Evolutionary conservation across 2,113 vertebrate species (phyloP).

Genomic region (Elephantulus edwardii): DNA sequence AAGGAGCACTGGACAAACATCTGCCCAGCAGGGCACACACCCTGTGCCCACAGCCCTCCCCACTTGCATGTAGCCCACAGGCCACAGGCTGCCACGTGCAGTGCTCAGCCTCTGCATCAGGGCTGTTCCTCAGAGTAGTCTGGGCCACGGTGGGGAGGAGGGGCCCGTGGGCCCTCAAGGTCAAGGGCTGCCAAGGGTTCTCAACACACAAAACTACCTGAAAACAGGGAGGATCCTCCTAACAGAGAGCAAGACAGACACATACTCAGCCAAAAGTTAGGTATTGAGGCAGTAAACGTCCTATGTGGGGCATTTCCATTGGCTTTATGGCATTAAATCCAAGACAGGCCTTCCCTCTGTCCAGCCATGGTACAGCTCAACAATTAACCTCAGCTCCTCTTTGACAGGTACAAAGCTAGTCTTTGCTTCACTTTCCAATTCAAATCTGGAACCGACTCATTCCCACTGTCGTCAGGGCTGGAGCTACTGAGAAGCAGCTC

Average conservation of each 20-base stretch:
- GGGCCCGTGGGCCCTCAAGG: not conserved
- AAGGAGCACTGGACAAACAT: constrained; percentile 5
- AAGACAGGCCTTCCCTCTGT: not conserved
- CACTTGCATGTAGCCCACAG: not conserved
- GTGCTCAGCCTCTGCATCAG: not conserved
- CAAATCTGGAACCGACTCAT: not conserved
- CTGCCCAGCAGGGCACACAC: not conserved
- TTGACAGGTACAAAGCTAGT: not conserved
- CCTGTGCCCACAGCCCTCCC: not conserved
- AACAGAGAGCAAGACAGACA: not conserved
- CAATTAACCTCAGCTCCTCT: not conserved
- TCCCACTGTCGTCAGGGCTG: not conserved
- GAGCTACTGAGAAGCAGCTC: not conserved
- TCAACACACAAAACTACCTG: not conserved
- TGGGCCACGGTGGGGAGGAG: not conserved
- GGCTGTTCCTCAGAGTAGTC: not conserved
- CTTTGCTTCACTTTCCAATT: not conserved
- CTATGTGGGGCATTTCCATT: fast-evolving
- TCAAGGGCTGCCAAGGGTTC: not conserved
- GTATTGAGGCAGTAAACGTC: no score
- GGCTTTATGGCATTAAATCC: not conserved
- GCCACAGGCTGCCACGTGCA: not conserved
- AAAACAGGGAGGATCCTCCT: not conserved
- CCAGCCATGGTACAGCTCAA: not conserved
- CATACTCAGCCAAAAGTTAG: not conserved